Evolutionary conservation across 2,888 invertebrate species (phyloP), one percentile per base, ranked within the genome.

Genomic region (Drosophila setosimentum): DNA sequence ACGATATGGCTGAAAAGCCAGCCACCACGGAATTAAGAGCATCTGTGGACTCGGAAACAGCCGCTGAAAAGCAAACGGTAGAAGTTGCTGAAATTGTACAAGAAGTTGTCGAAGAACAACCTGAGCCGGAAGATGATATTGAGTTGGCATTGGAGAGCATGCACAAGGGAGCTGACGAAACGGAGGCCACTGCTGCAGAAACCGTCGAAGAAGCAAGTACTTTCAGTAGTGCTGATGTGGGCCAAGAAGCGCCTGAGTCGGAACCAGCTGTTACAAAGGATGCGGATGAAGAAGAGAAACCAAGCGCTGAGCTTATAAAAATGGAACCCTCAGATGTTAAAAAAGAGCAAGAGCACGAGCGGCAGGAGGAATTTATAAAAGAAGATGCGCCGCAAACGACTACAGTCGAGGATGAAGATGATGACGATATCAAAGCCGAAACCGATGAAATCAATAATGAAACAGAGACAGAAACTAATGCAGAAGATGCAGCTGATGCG

Each of bases 81-180:
- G 55, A 64, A 33, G 77, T 49, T 29, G 45, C 59, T 7, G 57
- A 60, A 4, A 60, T 49, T 27, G n/a, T 29, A 7, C 42, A 58
- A 50, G 63, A 68, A 68, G 18, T 42, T 18, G 49, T 16, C 10
- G 55, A 68, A 16, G 87, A 62, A 29, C 59, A 70, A 60, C 33
- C 75, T 6, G 82, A 84, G 11, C 74, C 72, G 6, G 91, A 89
- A 65, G 92, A 92, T 72, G 87, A 91, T 50, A 91, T 91, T 69
- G 92, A 92, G 54, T 68, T 87, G 51, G 91, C 92, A 8, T 72
- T 92, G 16, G 75, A 92, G 63, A 89, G 83, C 45, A 66, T 92
- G 42, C 91, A 92, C 33, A 91, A 89, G 55, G 90, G 87, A 33
- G 76, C 61, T 16, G 74, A 71, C 4, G 74, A 81, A n/a, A 62